Evolutionary conservation across 2,113 vertebrate species (phyloP), one percentile per base, ranked within the genome.

Genomic region (Saguinus imperator): DNA sequence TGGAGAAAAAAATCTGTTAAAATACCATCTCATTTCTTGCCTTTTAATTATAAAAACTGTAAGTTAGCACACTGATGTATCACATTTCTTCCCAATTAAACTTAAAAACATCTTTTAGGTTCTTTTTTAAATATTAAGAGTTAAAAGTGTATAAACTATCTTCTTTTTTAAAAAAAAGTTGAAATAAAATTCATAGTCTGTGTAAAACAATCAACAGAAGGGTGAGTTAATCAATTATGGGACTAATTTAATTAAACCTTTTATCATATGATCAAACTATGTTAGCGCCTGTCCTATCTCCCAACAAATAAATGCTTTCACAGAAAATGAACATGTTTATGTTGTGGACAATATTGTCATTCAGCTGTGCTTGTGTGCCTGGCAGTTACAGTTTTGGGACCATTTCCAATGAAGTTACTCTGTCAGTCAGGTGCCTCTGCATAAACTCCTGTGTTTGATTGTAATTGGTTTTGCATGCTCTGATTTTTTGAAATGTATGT

Each of bases 241-340:
- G n/a, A 37, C 95, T 86, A 43, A 89, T 76, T 94, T 87, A 91
- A 81, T 90, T 89, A 57, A 81, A 52, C 4, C 14, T 75, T 89
- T 87, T 79, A 43, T 88, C 27, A 91, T 80, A 13, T 23, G 35
- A 83, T 93, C 79, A 91, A 89, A 83, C 43, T 35, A 18, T 23
- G 14, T 35, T n/a, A 61, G 57, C 40, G 45, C 3, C 37, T 43
- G 6, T 43, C 52, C 37, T 66, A 29, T 48, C 61, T 89, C 40
- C 87, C 25, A 77, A 4, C 25, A 29, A 82, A 27, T 13, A 77
- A 89, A 18, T 72, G 37, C 9, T 72, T 40, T 79, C 37, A 61
- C 37, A 72, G 87, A 86, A 87, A 93, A 50, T 45, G 29, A 80
- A 3, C 0, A 43, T 0, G 2, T 82, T 66, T 27, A 3, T 40